Base-by-base conservation (phyloP, 2,113 vertebrate species). In the Callipepla squamata region DNA sequence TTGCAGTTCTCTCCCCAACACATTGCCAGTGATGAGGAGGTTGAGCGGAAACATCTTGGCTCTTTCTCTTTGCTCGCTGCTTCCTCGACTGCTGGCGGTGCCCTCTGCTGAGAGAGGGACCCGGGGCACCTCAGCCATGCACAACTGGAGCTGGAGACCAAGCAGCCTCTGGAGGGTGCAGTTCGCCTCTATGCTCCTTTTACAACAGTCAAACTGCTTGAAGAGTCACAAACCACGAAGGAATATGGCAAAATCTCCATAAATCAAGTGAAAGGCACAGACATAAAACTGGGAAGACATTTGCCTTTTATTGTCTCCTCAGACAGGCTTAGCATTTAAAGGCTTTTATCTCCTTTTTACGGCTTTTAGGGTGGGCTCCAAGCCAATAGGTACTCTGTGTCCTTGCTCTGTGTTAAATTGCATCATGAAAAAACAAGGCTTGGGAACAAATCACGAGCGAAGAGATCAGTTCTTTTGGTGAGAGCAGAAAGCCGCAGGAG, bases 291-390 rank as follows among this genome's bases (percentile, higher is more conserved):
- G 68, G 72, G 72, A 69, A 91, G 79, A 85, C 79, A 79, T 93
- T 97, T 96, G 78, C 79, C 75, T 94, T 94, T 92, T 90, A 94
- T 94, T 96, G 92, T 95, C 83, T 97, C 85, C 95, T 96, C 0
- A 5, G 95, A 92, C 79, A 92, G 82, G 70, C 85, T 94, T 74
- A 76, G 82, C 69, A 81, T 93, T 94, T 81, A 94, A 96, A 89
- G 69, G 90, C 92, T 96, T 95, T 89, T 95, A 89, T 94, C 94
- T 94, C 82, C 67, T 67, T 93, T 91, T 94, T 90, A 90, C 47
- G 66, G 84, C 74, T 94, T 92, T 94, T 89, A 8, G 22, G 40
- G 53, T 69, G 73, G 94, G 92, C 90, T 86, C 32, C 44, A 51
- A 86, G 95, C 94, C 95, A 97, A 82, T 36, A 92, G 68, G 84